Percentiles rank a stretch among this genome's conserved stretches.
Evolutionary conservation across 2,888 invertebrate genomes (phyloP).

Genomic region (Uropetala carovei): DNA sequence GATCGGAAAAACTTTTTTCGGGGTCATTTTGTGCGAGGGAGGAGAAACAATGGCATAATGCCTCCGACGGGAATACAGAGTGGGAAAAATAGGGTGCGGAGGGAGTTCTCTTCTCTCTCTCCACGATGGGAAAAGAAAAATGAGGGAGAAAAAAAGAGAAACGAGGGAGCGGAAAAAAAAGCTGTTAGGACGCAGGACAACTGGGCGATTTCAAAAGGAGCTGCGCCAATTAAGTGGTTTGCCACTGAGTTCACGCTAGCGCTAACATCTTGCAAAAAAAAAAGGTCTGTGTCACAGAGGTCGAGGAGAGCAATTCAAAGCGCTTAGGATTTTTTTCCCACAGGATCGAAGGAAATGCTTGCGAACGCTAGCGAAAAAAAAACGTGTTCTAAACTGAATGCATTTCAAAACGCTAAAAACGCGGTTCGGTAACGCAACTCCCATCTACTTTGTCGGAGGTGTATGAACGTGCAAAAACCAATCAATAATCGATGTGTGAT

Average conservation of each 20-base stretch:
- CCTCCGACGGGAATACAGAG: not conserved
- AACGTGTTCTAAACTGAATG: too few species aligned
- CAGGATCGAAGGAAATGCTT: not conserved
- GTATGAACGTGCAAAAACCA: too few species aligned
- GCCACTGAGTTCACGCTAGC: not conserved
- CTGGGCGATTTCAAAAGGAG: not conserved
- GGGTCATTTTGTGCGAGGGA: not conserved
- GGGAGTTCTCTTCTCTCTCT: too few species aligned
- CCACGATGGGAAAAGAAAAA: not conserved
- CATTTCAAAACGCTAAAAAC: too few species aligned
- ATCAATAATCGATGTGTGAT: too few species aligned
- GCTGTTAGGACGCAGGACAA: not conserved
- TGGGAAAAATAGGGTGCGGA: too few species aligned
- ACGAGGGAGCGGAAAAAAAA: not conserved
- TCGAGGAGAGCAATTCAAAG: not conserved
- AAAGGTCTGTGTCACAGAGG: slow-evolving; percentile 19
- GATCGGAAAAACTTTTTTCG: not conserved
- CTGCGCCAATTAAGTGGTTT: slow-evolving; percentile 24
- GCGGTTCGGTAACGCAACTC: too few species aligned
- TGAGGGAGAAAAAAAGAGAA: not conserved
- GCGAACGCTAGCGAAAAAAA: too few species aligned
- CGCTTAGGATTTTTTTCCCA: not conserved
- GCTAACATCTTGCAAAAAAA: not conserved
- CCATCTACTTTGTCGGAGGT: too few species aligned
- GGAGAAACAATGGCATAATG: not conserved